Evolutionary conservation across 1,140 invertebrate species (phyloP), one percentile per base, ranked within the genome.

Genomic region (Protaetia brevitarsis): DNA sequence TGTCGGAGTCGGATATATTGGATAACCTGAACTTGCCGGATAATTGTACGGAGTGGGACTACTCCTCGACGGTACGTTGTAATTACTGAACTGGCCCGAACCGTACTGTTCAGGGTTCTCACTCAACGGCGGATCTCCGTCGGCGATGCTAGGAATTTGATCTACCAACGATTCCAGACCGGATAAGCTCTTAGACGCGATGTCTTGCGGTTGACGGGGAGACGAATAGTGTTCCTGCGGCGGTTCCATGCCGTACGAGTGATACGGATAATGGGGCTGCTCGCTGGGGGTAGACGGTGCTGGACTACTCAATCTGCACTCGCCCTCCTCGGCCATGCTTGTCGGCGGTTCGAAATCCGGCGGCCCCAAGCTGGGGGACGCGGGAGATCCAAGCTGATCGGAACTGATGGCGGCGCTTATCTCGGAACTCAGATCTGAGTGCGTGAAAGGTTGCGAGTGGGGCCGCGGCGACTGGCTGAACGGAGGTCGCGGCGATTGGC

Each of bases 151-250:
- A 5, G 93, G 93, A 77, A 95, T 95, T 82, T 95, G 93, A 80
- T 95, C 92, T 19, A 95, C 93, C 7, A 95, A 80, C 13, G 91
- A 94, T 79, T 95, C 93, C 3, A 95, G 81, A 30, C 92, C 92
- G 6, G 91, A 94, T n/a, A 95, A 80, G 73, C 91, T 93, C 77
- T 94, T 94, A 0, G 90, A 88, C 2, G 92, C 86, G 1, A 94
- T 89, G 79, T 94, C 92, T 71, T 91, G 86, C 26, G 81, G 78
- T 69, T 75, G 83, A 78, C 66, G 75, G 69, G 71, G 74, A 64
- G 71, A 76, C 73, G 64, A 72, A 74, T 67, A 82, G 73, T 74
- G 79, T 75, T 64, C 74, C 73, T 74, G 29, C 19, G 69, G 71
- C 21, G 68, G 68, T 31, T 77, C 73, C 68, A 74, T 77, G 62